phyloP scores from a whole-genome alignment of 92 coral and sea anemone genomes.

The Hydrozoanthus gracilis region DNA sequence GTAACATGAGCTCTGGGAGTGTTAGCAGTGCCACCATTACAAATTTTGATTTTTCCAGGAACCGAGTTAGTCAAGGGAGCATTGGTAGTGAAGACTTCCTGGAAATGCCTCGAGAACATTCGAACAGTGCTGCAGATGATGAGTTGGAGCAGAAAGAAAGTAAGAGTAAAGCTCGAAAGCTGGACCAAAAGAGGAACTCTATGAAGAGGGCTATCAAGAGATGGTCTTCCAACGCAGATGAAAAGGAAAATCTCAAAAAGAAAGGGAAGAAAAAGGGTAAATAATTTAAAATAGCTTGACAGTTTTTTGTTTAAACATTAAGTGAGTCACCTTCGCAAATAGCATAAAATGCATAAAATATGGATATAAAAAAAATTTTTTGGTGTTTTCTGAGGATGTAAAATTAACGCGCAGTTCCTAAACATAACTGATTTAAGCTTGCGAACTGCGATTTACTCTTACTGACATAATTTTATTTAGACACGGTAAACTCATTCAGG shows the following conservation, averaged over 20 bases:
- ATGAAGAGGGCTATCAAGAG: constrained; percentile 29
- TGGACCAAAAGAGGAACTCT: constrained; percentile 1
- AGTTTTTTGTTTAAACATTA: neutral
- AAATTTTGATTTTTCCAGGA: constrained; percentile 33
- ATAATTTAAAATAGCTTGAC: neutral
- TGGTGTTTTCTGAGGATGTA: too few relatives aligned
- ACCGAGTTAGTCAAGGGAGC: constrained; percentile 76
- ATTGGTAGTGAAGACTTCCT: constrained; percentile 68
- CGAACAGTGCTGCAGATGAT: constrained; percentile 77
- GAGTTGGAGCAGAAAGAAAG: constrained; percentile 62
- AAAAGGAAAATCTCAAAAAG: constrained; percentile 28
- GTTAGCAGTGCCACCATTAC: constrained; percentile 76
- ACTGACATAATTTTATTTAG: too few relatives aligned
- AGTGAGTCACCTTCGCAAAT: too few relatives aligned
- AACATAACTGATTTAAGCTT: too few relatives aligned
- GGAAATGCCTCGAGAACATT: constrained; percentile 59
- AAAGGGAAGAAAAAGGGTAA: constrained; percentile 45
- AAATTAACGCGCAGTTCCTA: too few relatives aligned
- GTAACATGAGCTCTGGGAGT: constrained; percentile 58
- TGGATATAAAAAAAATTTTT: too few relatives aligned
- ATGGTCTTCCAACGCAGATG: constrained; percentile 26
- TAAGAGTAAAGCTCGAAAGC: constrained; percentile 12
- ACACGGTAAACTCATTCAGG: too few relatives aligned
- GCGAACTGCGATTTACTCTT: too few relatives aligned
- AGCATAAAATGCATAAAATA: too few relatives aligned